These are phyloP conservation scores for Hormiphora californensis DNA, from an alignment of 37 sponge, comb jelly and placozoan species.

Conservation along the genomic window DNA sequence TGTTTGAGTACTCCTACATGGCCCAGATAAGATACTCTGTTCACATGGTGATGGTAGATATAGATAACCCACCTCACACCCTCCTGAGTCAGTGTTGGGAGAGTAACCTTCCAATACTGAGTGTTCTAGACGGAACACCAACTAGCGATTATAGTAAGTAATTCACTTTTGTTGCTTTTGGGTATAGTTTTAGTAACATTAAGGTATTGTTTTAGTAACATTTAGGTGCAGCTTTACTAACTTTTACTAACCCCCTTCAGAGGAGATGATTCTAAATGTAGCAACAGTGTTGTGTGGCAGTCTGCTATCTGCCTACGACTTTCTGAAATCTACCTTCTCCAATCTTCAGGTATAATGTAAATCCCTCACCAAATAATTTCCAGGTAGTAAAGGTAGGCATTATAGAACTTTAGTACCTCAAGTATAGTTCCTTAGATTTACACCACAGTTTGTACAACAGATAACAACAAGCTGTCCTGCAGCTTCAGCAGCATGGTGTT, in stretches of 20 bases:
- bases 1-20: constrained; percentile 37
- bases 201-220: neutral
- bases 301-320: neutral
- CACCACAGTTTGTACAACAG: too few species aligned
- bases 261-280: constrained; percentile 2
- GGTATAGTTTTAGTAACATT: neutral
- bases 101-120: neutral
- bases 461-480: too few species aligned
- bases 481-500: too few species aligned
- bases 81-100: constrained; percentile 9
- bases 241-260: neutral
- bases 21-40: constrained; percentile 12
- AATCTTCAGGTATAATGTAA: neutral
- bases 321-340: constrained; percentile 30
- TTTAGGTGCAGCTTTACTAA: neutral
- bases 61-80: constrained; percentile 42
- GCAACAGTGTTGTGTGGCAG: neutral
- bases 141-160: neutral
- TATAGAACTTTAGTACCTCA: too few species aligned
- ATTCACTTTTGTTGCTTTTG: neutral
- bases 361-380: too few species aligned
- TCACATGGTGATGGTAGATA: constrained; percentile 46
- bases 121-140: neutral
- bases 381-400: too few species aligned
- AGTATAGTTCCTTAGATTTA: too few species aligned